Evolutionary conservation across 2,797 vertebrate species (phyloP), one percentile per base, ranked within the genome.

Genomic region (Acanthurus leucopareius): DNA sequence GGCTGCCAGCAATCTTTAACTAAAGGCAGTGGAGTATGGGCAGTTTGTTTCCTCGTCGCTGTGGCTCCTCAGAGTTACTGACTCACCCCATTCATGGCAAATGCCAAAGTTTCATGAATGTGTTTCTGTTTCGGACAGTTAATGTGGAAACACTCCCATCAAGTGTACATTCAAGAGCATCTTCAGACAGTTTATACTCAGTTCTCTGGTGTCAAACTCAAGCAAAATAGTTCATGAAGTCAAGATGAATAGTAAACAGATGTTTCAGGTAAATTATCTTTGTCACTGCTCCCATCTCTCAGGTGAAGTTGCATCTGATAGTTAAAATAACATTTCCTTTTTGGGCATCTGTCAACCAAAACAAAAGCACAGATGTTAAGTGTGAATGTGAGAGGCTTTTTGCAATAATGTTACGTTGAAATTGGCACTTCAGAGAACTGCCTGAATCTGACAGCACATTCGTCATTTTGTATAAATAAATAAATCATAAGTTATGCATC

Each of bases 101-200:
- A 69, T 38, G 22, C 42, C 62, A 71, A 20, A 15, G 11, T 44
- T 70, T 67, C 7, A n/a, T 66, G 28, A 75, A 52, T 48, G 60
- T 49, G 54, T 25, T 47, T 84, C 54, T 69, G 42, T 73, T 58
- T 5, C 42, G 22, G 40, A 2, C 19, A 19, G 51, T 60, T 48
- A 3, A 14, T 65, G 69, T 44, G 47, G 65, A 73, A 69, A 80
- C 49, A 44, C 60, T 59, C 45, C 60, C 49, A 80, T 56, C 57
- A 51, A 61, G 58, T 52, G 60, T 38, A 40, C 38, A 22, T 40
- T 49, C 2, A 17, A 47, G 3, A 63, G 17, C 32, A 13, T 70
- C 15, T 19, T 79, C 22, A 58, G 48, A n/a, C 52, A 8, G 15
- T 20, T 61, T 14, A 4, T 4, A 58, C 1, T 14, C 10, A 40